phyloP scores from a whole-genome alignment of 2,113 vertebrate species.

The Ranitomeya variabilis region DNA sequence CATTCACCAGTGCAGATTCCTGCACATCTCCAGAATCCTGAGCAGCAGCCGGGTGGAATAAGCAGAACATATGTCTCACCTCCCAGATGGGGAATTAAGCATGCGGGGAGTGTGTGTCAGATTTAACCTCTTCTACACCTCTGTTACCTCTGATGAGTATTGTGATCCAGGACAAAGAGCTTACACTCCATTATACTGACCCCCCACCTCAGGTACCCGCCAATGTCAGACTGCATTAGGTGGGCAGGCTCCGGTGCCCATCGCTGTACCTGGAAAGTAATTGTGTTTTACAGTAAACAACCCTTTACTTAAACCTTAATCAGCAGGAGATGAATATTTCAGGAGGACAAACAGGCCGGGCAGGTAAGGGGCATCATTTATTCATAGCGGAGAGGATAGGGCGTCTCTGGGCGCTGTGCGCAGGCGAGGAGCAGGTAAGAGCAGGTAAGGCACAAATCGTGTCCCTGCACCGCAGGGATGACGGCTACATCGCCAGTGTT shows the following conservation, averaged over 20 bases:
- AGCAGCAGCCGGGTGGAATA: background rate
- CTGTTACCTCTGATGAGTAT: background rate
- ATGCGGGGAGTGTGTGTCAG: background rate
- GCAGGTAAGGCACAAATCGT: background rate
- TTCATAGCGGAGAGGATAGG: constrained; percentile 15
- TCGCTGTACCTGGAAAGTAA: constrained; percentile 5
- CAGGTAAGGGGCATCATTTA: constrained; percentile 41
- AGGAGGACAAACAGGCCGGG: constrained; percentile 49
- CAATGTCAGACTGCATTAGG: background rate
- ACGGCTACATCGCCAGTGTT: background rate
- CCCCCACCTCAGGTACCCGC: background rate
- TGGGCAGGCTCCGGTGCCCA: background rate
- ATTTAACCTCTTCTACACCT: background rate
- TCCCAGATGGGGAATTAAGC: background rate
- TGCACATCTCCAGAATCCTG: background rate
- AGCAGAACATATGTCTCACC: background rate
- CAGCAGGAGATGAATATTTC: constrained; percentile 52
- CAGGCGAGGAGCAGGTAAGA: background rate
- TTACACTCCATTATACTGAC: background rate
- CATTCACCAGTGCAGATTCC: background rate
- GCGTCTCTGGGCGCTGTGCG: background rate
- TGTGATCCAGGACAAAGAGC: background rate
- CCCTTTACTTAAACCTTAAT: constrained; percentile 40
- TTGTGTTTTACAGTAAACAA: background rate
- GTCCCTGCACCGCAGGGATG: background rate